Base-by-base conservation (phyloP, 92 coral and sea anemone species). In the Paramuricea clavata region DNA sequence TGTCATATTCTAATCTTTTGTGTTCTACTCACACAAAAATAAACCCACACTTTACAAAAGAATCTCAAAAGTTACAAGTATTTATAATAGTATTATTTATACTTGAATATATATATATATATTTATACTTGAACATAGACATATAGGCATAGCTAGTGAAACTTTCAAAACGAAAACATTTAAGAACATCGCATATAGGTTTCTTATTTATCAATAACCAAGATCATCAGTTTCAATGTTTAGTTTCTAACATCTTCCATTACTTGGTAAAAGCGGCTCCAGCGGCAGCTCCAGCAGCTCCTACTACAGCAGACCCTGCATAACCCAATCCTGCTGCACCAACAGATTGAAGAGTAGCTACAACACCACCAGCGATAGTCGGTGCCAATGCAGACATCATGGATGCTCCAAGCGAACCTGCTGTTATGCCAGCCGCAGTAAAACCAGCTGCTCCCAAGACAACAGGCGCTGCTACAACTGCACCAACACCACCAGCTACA, bases 361-460 rank as follows among this genome's bases (percentile, higher is more conserved):
- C 60, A 21, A 43, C 21, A n/a, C 81, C 61, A 10, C 81, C 81
- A 1, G 81, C 81, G 12, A 19, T 41, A 44, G 62, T 36, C 44
- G 25, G 23, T 1, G 81, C 81, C 21, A 62, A 44, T 6, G 81
- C 19, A 2, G 81, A 74, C 81, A 74, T 74, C 60, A 74, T 21
- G 1, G n/a, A 6, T 74, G 81, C 81, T 43, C 31, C 81, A 13
- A 8, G 21, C 2, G 81, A 74, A 74, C 81, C 81, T 9, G 81
- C 81, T 8, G 81, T 12, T 41, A 74, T 74, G 0, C 81, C 81
- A 43, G 60, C 60, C 8, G 81, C 61, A 25, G 59, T 44, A 74
- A 74, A 74, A 17, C 81, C 81, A 8, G 36, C 61, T 6, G 35
- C 81, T 74, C 54, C 12, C 33, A 74, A 19, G 8, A 74, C 36